Evolutionary conservation across 2,888 invertebrate genomes (phyloP).

Genomic region (Drosophila anomalata): DNA sequence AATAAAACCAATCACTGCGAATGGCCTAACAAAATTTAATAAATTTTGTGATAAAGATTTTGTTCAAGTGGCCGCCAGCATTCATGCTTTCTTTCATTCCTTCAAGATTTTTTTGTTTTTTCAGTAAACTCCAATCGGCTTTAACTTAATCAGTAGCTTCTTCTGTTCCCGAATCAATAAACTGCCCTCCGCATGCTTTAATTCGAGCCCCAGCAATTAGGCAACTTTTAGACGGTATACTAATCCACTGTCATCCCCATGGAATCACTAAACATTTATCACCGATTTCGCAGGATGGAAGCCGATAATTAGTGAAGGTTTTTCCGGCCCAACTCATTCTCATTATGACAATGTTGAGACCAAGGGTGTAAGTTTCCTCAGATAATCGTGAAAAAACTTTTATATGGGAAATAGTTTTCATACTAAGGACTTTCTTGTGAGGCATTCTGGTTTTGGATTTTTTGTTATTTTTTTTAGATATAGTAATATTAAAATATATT

Average conservation of each 20-base stretch:
- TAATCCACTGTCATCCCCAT: slow-evolving; percentile 13
- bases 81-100: background rate
- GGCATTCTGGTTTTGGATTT: too few relatives aligned
- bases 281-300: slow-evolving; percentile 7
- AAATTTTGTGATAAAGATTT: background rate
- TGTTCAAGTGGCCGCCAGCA: background rate
- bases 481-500: too few relatives aligned
- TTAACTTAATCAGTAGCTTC: slow-evolving; percentile 9
- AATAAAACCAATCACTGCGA: background rate
- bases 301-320: slow-evolving; percentile 51
- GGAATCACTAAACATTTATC: slow-evolving; percentile 28
- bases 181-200: slow-evolving; percentile 11
- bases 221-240: slow-evolving; percentile 12
- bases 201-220: slow-evolving; percentile 1
- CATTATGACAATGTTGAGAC: slow-evolving; percentile 5
- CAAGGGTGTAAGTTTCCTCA: slow-evolving; percentile 18
- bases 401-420: background rate
- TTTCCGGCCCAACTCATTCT: slow-evolving; percentile 20
- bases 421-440: background rate
- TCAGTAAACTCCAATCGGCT: background rate
- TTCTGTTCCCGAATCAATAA: slow-evolving; percentile 20
- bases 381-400: slow-evolving; percentile 48
- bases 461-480: too few relatives aligned
- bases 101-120: background rate
- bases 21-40: background rate